phyloP scores from a whole-genome alignment of 2,888 invertebrate species.

The Tetanocera ferruginea region DNA sequence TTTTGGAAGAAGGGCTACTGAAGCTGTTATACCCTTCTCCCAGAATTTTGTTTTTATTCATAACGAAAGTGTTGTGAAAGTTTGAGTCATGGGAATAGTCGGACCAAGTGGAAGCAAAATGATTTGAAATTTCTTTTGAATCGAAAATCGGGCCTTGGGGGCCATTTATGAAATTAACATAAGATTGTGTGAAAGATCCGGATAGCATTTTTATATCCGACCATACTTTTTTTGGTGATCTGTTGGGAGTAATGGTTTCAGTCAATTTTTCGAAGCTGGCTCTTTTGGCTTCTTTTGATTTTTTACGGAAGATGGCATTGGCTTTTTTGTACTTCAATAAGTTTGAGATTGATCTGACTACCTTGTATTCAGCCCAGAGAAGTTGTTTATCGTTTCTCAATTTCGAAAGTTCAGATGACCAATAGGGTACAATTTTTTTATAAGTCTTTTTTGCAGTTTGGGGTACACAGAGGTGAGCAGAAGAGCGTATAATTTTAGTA shows the following conservation, averaged over 20 bases:
- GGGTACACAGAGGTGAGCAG: too few species aligned
- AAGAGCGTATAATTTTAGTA: too few species aligned
- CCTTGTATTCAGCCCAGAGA: too few species aligned
- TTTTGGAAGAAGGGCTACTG: not conserved
- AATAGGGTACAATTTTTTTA: too few species aligned
- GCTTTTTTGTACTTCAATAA: too few species aligned
- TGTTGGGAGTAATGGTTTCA: not conserved
- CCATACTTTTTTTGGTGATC: slow-evolving; percentile 3
- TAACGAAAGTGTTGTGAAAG: not conserved
- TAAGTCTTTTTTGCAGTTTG: too few species aligned
- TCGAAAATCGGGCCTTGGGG: not conserved
- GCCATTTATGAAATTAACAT: not conserved
- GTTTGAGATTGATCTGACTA: too few species aligned
- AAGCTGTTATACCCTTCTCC: not conserved
- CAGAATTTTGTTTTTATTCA: not conserved
- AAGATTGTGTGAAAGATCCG: not conserved
- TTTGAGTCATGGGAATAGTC: not conserved
- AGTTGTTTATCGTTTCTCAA: too few species aligned
- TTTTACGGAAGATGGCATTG: too few species aligned
- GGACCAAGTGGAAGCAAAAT: slow-evolving; percentile 5
- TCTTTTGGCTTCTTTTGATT: too few species aligned
- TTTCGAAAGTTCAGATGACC: too few species aligned
- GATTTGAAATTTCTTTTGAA: not conserved
- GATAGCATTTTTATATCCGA: slow-evolving; percentile 2
- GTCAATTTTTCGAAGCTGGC: slow-evolving; percentile 4